Base-by-base conservation (phyloP, 2,888 invertebrate genomes). In the Spicauda simplicius region DNA sequence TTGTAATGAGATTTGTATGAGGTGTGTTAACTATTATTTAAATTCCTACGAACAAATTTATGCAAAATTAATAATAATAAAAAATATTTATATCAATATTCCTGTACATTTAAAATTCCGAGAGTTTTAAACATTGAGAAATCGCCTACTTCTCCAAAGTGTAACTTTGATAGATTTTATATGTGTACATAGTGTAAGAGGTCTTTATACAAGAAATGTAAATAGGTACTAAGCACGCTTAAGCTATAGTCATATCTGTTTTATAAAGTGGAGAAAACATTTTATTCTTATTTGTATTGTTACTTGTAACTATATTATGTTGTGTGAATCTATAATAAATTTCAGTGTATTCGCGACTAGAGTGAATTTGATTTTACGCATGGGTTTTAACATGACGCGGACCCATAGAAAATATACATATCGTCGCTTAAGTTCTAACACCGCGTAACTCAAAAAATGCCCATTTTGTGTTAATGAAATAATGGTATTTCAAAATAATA, bases 191-290 rank as follows among this genome's bases (percentile, higher is more conserved):
- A 33, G 8, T 54, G n/a, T 54, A 20, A 53, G 25, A 54, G 25
- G 54, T 54, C 54, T 48, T 48, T 48, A 48, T 48, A 48, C 48
- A 48, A 45, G 41, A 41, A 48, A 16, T 48, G 48, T 48, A 48
- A 48, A 48, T 48, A 48, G 48, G 1, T 57, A 30, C n/a, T 11
- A 57, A 30, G 33, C 57, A 48, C 48, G 16, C 16, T 48, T 48
- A 14, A 16, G 1, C 48, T 48, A 8, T 33, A 33, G 8, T 33
- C 16, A 16, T 48, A 14, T 1, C 1, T 16, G 16, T 48, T 48
- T 16, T 48, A 48, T 16, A 48, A 48, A 16, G 7, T 16, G 16
- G 6, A 16, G 48, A 16, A 16, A 48, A 48, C 1, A 25, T 25
- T 25, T 25, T 25, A 25, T 4, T 25, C 25, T 25, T 25, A 4